A percentile compares a stretch with the other conserved stretches of the same genome.
Evolutionary conservation across 2,797 vertebrate genomes (phyloP).

Genomic region (Crenichthys baileyi): DNA sequence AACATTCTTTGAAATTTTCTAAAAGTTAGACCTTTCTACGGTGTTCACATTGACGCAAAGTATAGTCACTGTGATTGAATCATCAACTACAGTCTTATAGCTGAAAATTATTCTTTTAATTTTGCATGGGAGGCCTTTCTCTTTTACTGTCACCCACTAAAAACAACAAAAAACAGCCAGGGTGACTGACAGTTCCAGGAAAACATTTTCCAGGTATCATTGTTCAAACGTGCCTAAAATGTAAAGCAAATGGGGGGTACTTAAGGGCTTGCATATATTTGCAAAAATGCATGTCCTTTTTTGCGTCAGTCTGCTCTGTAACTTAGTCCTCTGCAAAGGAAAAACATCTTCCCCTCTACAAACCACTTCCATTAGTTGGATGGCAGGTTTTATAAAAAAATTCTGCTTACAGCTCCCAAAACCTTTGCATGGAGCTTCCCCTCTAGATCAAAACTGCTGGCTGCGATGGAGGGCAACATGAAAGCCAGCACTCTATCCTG

Average conservation of each 20-base stretch:
- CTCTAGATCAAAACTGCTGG: not conserved
- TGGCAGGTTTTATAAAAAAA: not conserved
- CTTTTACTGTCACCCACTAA: not conserved
- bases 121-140: no score
- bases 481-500: no score
- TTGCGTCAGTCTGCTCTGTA: not conserved
- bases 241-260: not conserved
- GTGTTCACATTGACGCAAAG: no score
- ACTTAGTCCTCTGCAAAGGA: not conserved
- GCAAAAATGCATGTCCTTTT: not conserved
- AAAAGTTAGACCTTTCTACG: no score
- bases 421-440: not conserved
- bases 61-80: no score
- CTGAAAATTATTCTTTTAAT: no score
- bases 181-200: not conserved
- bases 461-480: not conserved
- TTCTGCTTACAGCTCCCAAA: not conserved
- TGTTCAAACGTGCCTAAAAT: not conserved
- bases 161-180: not conserved
- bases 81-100: no score
- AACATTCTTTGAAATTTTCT: no score
- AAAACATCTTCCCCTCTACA: not conserved
- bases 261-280: not conserved
- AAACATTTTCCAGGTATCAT: not conserved
- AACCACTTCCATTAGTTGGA: not conserved